Conservation (phyloP, 2,797 vertebrate genomes). For the Astyanax mexicanus region DNA sequence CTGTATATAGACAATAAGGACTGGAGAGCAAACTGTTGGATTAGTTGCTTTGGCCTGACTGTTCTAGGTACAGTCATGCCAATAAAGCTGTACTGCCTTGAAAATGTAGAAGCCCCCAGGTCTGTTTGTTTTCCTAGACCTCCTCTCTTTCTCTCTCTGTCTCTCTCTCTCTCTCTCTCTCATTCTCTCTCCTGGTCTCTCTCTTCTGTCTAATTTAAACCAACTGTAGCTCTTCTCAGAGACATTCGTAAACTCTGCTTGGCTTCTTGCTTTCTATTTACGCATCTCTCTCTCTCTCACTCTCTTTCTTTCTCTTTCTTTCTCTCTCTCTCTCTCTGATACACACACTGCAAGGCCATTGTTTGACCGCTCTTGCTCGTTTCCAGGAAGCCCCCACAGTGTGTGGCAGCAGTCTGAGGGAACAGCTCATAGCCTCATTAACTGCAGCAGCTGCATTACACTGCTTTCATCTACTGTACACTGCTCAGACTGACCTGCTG, state of each 20-base stretch:
- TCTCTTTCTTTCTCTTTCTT: conserved; percentile 21
- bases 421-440: conserved; percentile 27
- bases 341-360: conserved; percentile 20
- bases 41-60: background rate
- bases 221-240: conserved; percentile 28
- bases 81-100: background rate
- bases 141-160: background rate
- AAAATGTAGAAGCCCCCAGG: background rate
- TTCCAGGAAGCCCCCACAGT: conserved; percentile 36
- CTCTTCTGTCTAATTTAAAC: conserved; percentile 15
- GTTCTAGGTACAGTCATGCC: background rate
- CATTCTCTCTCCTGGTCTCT: background rate
- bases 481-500: conserved; percentile 3
- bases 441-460: conserved; percentile 28
- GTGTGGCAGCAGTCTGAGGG: conserved; percentile 7
- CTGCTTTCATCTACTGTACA: conserved; percentile 23
- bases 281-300: conserved; percentile 29
- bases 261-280: conserved; percentile 20
- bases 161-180: background rate
- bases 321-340: conserved; percentile 26
- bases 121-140: background rate
- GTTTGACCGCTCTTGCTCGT: conserved; percentile 26
- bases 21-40: too few relatives aligned
- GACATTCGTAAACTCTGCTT: conserved; percentile 9
- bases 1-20: too few relatives aligned